These are phyloP conservation scores for Chaenogobius annularis DNA, from an alignment of 2,113 vertebrate genomes.

Conservation along the genomic window DNA sequence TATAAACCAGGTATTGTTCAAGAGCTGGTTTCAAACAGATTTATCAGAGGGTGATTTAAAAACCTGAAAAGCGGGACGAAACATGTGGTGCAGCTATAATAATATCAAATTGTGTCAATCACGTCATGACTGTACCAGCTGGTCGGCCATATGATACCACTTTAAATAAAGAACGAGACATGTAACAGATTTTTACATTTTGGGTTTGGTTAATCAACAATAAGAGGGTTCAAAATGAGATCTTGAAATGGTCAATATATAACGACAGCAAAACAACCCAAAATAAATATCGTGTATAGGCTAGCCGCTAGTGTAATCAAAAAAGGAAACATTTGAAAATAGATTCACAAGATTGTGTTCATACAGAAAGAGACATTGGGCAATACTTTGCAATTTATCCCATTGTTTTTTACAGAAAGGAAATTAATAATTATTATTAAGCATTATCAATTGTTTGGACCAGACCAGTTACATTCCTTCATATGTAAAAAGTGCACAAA, in stretches of 20 bases:
- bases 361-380: not conserved
- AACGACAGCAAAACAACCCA: not conserved
- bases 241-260: not conserved
- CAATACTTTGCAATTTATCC: no score
- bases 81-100: slow-evolving; percentile 41
- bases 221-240: not conserved
- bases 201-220: not conserved
- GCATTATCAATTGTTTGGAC: no score
- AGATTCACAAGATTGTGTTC: not conserved
- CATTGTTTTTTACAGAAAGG: no score
- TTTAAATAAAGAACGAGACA: slow-evolving; percentile 31
- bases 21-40: not conserved
- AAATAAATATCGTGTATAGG: not conserved
- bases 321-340: not conserved
- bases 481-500: not conserved
- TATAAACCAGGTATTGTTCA: not conserved
- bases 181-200: not conserved
- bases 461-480: no score
- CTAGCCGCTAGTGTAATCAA: not conserved
- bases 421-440: no score
- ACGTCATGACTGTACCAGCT: slow-evolving; percentile 53
- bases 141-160: slow-evolving; percentile 42
- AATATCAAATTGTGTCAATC: slow-evolving; percentile 57
- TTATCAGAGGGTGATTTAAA: slow-evolving; percentile 38
- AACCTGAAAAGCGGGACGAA: slow-evolving; percentile 33